Evolutionary conservation across 2,113 vertebrate species (phyloP).

Genomic region (Xenopus laevis): DNA sequence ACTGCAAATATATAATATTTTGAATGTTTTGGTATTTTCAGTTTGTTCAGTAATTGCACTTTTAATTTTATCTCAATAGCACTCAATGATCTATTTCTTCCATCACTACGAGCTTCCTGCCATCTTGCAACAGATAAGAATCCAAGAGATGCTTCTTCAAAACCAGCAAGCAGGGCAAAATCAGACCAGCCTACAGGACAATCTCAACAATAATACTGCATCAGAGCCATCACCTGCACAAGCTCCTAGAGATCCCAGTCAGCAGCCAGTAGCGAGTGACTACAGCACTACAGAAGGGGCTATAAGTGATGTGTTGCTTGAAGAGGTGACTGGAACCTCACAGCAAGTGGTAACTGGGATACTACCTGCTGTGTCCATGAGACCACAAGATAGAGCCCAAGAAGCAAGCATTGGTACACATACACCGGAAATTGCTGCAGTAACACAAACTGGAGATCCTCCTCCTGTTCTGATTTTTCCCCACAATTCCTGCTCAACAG

Average conservation of each 20-base stretch:
- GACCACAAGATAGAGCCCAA: not conserved
- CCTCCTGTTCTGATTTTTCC: conserved; percentile 1
- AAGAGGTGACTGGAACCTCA: not conserved
- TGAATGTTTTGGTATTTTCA: too few species aligned
- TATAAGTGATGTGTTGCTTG: not conserved
- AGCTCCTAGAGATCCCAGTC: conserved; percentile 9
- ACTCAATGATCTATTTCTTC: conserved; percentile 99
- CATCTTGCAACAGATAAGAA: conserved; percentile 92
- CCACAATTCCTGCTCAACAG: not conserved
- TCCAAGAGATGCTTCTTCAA: conserved; percentile 95
- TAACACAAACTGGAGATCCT: conserved; percentile 39
- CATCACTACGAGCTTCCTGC: conserved; percentile 96
- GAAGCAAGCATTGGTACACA: not conserved
- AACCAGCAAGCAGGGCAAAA: conserved; percentile 84
- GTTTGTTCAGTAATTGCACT: too few species aligned
- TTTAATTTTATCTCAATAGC: conserved; percentile 58
- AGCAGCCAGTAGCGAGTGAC: not conserved
- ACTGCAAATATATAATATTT: too few species aligned
- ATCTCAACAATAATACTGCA: conserved; percentile 88
- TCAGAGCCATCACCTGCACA: conserved; percentile 23
- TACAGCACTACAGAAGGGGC: conserved; percentile 38
- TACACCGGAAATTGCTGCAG: not conserved
- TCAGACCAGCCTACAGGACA: conserved; percentile 85
- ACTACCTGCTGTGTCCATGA: not conserved
- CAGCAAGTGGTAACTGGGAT: conserved; percentile 11